A percentile compares a stretch with the other conserved stretches of the same genome.
phyloP scores from a whole-genome alignment of 1,140 invertebrate species.

The Trichomalopsis sarcophagae region DNA sequence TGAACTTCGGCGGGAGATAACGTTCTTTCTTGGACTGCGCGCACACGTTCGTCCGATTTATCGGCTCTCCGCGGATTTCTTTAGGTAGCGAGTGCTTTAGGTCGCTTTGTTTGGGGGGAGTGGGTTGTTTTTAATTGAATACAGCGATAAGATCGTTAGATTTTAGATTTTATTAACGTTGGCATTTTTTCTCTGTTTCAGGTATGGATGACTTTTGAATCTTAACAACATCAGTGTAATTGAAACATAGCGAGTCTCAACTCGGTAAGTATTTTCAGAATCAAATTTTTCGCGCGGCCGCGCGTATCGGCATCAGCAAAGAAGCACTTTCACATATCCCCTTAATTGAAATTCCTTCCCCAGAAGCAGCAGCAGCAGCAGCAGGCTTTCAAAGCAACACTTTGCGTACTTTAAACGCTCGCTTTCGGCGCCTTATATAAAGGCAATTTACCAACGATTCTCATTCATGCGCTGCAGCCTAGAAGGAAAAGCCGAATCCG shows the following conservation, averaged over 20 bases:
- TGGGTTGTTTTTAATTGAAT: slow-evolving; percentile 11
- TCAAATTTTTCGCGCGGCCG: background rate
- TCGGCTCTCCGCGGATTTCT: too few species aligned
- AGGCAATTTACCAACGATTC: slow-evolving; percentile 22
- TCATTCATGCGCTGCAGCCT: background rate
- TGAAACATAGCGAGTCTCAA: too few species aligned
- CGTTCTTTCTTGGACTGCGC: background rate
- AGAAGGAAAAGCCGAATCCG: slow-evolving; percentile 11
- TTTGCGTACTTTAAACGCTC: slow-evolving; percentile 24
- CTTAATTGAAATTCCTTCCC: slow-evolving; percentile 27
- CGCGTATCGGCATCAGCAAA: background rate
- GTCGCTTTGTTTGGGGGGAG: background rate
- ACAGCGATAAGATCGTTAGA: background rate
- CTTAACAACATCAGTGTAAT: background rate
- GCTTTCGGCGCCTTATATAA: slow-evolving; percentile 30
- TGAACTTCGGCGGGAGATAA: slow-evolving; percentile 14
- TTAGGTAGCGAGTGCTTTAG: background rate
- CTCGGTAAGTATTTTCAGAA: background rate
- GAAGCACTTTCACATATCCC: slow-evolving; percentile 25
- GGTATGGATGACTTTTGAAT: background rate
- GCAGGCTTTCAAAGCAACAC: slow-evolving; percentile 4
- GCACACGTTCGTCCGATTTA: background rate
- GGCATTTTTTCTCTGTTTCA: background rate
- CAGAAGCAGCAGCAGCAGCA: background rate
- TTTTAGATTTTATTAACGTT: background rate